Percentiles rank a stretch among this genome's conserved stretches.
Evolutionary conservation across 2,797 vertebrate genomes (phyloP).

Genomic region (Erethizon dorsatum): DNA sequence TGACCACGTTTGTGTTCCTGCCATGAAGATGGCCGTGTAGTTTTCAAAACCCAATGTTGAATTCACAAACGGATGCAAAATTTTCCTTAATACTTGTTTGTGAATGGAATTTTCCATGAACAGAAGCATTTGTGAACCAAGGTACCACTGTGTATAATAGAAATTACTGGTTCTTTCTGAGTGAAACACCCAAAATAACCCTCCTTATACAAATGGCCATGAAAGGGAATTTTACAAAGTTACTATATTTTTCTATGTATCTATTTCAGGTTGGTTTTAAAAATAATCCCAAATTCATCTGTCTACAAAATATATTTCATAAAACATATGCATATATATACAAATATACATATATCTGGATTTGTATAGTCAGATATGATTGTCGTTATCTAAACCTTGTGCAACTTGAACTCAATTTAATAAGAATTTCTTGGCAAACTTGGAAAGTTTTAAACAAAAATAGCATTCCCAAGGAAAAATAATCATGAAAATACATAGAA

Average conservation of each 20-base stretch:
- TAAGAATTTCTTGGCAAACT: neutral
- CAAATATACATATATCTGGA: neutral
- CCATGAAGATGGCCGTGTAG: no score
- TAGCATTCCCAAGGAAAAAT: neutral
- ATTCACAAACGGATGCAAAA: neutral
- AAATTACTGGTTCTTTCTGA: neutral
- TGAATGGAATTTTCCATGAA: no score
- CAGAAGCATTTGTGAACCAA: neutral
- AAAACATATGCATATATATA: neutral
- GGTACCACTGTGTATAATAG: neutral
- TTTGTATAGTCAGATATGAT: neutral
- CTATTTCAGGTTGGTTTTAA: neutral
- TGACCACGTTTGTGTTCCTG: neutral
- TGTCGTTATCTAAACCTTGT: neutral
- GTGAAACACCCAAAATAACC: neutral
- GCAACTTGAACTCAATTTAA: neutral
- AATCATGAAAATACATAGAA: neutral
- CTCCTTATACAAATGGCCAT: neutral
- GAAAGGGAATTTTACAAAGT: neutral
- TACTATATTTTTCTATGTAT: neutral
- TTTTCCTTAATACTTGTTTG: no score
- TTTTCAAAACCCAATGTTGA: neutral
- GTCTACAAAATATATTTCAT: constrained; percentile 50
- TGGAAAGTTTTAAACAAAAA: constrained; percentile 11
- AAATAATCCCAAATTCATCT: neutral